A percentile compares a stretch with the other conserved stretches of the same genome.
phyloP scores from a whole-genome alignment of 2,113 vertebrate species.

The Acrocephalus arundinaceus region DNA sequence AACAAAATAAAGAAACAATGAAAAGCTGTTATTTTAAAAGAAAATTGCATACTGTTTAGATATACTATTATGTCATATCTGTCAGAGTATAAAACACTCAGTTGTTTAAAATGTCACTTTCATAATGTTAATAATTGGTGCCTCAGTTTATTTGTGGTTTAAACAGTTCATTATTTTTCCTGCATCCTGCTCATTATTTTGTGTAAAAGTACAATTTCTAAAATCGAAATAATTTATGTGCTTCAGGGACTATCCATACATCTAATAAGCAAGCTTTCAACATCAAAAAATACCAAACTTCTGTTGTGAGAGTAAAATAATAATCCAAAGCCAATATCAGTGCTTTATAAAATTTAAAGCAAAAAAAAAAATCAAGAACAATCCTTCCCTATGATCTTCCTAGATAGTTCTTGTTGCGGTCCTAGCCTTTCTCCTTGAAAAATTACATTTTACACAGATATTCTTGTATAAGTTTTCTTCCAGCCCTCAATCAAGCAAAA shows the following conservation, averaged over 20 bases:
- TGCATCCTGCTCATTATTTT: neutral
- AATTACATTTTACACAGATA: neutral
- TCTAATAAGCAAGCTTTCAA: neutral
- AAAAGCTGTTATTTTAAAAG: neutral
- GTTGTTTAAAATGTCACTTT: neutral
- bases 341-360: neutral
- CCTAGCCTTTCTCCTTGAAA: neutral
- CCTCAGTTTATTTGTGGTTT: neutral
- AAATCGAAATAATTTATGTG: neutral
- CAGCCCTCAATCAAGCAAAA: neutral
- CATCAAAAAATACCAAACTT: neutral
- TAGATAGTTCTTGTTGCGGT: neutral
- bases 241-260: neutral
- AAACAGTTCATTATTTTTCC: neutral
- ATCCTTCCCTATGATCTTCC: neutral
- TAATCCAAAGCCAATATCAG: neutral
- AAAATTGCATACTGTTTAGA: neutral
- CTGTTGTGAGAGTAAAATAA: neutral
- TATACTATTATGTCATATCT: neutral
- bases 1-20: neutral
- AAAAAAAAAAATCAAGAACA: neutral
- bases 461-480: neutral
- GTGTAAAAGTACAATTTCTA: neutral
- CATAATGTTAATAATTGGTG: neutral
- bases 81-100: neutral